Evolutionary conservation across 2,888 invertebrate species (phyloP), one percentile per base, ranked within the genome.

Genomic region (Hemithea aestivaria): DNA sequence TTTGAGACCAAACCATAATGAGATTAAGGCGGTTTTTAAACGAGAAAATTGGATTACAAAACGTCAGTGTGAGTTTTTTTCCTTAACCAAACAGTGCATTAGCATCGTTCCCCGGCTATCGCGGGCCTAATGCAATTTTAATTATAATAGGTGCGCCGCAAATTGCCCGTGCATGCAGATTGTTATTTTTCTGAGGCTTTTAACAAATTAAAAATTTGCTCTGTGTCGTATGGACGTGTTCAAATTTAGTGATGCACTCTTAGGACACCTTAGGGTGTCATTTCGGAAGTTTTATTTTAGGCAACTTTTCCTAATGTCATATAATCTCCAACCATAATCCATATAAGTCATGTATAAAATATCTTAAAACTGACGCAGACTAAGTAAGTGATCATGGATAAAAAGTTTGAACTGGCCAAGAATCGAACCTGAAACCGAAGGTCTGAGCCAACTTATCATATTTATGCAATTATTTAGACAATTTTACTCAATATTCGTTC

Each of bases 81-180:
- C 79, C 5, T 68, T 71, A 70, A 66, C 61, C 70, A 72, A 71
- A 74, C 71, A 67, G 58, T 66, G 70, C 76, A 83, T 81, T 80
- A 80, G 67, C 58, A 52, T 66, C 76, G 76, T 79, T 80, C 50
- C 55, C 67, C 49, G 65, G 64, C 62, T 73, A 69, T 75, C 71
- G 75, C 68, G 59, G 60, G 66, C 68, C 76, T 85, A 85, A 85
- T 85, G 85, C 82, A 85, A 87, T 85, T 85, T 85, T 87, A 87
- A 84, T 84, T 85, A 79, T 84, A 76, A 79, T 64, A 83, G 84
- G 84, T 66, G 84, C 71, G 82, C 54, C 58, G 69, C 77, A 70
- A 79, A 75, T 71, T 80, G 78, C 79, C 66, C 43, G 50, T 73
- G 80, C 79, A 84, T 78, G 72, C 77, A 75, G 81, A 84, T 81